Conservation (phyloP, 2,888 invertebrate genomes). For the Sinhomidia bicolor region DNA sequence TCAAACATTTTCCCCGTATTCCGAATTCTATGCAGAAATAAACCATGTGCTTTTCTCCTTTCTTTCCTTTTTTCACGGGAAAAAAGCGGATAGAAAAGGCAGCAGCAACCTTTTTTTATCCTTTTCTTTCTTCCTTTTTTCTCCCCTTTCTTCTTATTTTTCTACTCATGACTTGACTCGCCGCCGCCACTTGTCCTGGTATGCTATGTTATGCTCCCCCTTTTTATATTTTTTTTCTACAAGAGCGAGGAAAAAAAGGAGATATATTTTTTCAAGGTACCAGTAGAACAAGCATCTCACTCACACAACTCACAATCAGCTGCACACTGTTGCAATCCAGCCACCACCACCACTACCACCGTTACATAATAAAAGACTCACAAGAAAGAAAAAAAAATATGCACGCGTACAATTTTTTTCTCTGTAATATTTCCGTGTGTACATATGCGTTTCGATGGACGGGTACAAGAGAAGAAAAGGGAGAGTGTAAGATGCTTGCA, state of each 20-base stretch:
- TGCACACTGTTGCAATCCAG: conserved; percentile 65
- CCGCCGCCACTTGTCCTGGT: not conserved
- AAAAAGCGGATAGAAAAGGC: conserved; percentile 17
- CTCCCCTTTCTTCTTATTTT: not conserved
- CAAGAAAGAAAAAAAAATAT: conserved; percentile 13
- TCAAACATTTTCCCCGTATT: conserved; percentile 30
- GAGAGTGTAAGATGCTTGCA: conserved; percentile 6
- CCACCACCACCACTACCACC: too few relatives aligned
- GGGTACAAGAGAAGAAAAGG: not conserved
- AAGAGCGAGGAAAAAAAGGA: conserved; percentile 8
- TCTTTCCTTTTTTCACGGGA: not conserved
- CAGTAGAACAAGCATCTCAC: conserved; percentile 22
- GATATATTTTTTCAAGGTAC: conserved; percentile 46
- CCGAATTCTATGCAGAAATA: not conserved
- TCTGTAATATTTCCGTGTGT: not conserved
- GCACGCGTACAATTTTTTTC: too few relatives aligned
- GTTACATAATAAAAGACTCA: conserved; percentile 45
- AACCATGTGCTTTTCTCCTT: conserved; percentile 18
- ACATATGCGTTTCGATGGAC: conserved; percentile 18
- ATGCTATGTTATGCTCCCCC: not conserved
- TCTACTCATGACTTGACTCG: not conserved
- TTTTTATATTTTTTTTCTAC: not conserved
- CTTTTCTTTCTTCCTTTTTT: too few relatives aligned
- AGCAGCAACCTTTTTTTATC: not conserved
- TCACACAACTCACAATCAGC: conserved; percentile 9